phyloP scores from a whole-genome alignment of 2,113 vertebrate species.

The Opisthocomus hoazin region DNA sequence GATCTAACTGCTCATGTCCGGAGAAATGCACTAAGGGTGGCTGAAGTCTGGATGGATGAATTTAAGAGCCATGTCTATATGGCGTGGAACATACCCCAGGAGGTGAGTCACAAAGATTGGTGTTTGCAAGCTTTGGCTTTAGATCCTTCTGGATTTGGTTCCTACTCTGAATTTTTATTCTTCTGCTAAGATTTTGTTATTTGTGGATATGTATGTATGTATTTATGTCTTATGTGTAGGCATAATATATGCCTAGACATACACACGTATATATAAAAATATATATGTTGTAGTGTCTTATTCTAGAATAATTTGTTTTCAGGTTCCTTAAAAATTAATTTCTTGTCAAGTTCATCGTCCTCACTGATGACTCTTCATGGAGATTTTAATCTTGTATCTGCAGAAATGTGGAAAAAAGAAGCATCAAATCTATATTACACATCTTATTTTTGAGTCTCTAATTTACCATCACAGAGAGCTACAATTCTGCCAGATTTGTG shows the following conservation, averaged over 20 bases:
- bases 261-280: background rate
- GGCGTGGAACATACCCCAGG: conserved; percentile 97
- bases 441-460: background rate
- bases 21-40: conserved; percentile 90
- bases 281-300: background rate
- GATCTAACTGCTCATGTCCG: conserved; percentile 91
- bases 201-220: background rate
- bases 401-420: background rate
- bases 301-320: background rate
- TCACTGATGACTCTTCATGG: background rate
- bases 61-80: conserved; percentile 98
- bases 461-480: background rate
- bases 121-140: background rate
- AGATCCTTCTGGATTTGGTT: background rate
- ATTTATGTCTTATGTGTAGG: background rate
- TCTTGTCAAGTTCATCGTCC: background rate
- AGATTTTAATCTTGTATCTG: background rate
- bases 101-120: conserved; percentile 72
- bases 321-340: background rate
- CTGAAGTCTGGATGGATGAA: conserved; percentile 99
- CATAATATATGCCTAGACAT: background rate
- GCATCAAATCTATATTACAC: background rate
- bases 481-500: background rate
- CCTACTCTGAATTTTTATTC: background rate
- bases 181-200: background rate